Evolutionary conservation across 2,113 vertebrate species (phyloP).

Genomic region (Tapirus terrestris): DNA sequence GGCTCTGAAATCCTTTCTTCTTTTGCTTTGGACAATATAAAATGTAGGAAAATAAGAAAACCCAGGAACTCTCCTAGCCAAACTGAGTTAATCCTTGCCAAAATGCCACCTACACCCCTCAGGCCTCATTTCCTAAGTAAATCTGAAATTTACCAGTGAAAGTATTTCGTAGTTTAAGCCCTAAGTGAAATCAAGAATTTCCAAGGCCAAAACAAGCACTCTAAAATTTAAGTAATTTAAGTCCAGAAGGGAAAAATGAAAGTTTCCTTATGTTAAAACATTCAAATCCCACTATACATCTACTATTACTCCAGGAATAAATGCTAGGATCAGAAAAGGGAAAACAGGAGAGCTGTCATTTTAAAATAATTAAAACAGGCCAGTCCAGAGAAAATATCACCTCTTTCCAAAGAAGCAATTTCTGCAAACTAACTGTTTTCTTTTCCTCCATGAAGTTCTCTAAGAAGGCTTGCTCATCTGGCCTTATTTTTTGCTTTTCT

Average conservation of each 20-base stretch:
- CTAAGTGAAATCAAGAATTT: neutral
- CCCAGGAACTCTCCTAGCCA: neutral
- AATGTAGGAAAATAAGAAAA: neutral
- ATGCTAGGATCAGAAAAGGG: neutral
- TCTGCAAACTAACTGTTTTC: neutral
- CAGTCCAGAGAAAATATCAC: neutral
- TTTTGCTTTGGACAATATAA: neutral
- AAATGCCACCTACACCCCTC: neutral
- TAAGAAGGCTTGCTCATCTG: neutral
- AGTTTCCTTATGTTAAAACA: constrained; percentile 23
- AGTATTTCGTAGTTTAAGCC: neutral
- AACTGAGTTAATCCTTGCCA: neutral
- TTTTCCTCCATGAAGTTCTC: neutral
- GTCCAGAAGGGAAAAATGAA: neutral
- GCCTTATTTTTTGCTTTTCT: neutral
- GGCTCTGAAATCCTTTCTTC: neutral
- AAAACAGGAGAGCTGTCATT: neutral
- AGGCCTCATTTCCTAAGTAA: neutral
- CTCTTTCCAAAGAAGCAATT: neutral
- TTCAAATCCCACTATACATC: neutral
- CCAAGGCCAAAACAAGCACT: neutral
- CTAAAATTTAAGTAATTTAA: constrained; percentile 45
- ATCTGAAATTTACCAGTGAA: constrained; percentile 1
- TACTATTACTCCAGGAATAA: neutral
- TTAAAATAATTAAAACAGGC: neutral